These are phyloP conservation scores for Porites rus DNA, from an alignment of 92 coral and sea anemone species.

Conservation along the genomic window DNA sequence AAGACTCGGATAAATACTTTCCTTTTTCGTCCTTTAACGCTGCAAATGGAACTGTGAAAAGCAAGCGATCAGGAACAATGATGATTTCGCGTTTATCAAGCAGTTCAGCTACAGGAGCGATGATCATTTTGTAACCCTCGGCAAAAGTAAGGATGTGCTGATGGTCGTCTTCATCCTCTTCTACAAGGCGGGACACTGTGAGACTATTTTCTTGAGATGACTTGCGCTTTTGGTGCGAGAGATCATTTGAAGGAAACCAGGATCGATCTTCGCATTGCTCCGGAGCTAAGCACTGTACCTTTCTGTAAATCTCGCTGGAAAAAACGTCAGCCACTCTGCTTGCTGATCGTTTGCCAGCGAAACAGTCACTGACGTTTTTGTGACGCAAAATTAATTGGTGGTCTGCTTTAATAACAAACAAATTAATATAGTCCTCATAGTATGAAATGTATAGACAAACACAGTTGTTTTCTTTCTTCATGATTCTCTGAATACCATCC, in stretches of 20 bases:
- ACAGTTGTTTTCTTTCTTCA: background rate
- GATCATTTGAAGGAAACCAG: background rate
- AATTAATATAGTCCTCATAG: background rate
- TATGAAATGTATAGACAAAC: background rate
- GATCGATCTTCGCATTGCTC: constrained; percentile 5
- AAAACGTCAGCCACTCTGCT: background rate
- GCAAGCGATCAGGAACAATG: background rate
- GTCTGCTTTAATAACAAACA: background rate
- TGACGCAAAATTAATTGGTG: background rate
- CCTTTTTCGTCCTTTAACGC: too few species aligned
- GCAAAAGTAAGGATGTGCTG: background rate
- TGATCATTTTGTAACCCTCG: background rate
- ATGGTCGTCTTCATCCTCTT: background rate
- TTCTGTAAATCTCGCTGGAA: background rate
- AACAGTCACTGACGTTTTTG: background rate
- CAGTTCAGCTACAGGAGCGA: background rate
- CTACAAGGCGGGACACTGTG: background rate
- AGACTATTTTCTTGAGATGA: background rate
- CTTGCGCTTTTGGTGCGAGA: background rate
- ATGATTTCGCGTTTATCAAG: background rate
- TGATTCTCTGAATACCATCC: background rate
- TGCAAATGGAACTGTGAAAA: too few species aligned
- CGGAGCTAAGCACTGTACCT: background rate
- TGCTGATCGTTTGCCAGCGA: background rate
- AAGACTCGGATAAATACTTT: too few species aligned